Percentiles rank a stretch among this genome's conserved stretches.
Evolutionary conservation across 2,888 invertebrate genomes (phyloP).

Genomic region (Myopa testacea): DNA sequence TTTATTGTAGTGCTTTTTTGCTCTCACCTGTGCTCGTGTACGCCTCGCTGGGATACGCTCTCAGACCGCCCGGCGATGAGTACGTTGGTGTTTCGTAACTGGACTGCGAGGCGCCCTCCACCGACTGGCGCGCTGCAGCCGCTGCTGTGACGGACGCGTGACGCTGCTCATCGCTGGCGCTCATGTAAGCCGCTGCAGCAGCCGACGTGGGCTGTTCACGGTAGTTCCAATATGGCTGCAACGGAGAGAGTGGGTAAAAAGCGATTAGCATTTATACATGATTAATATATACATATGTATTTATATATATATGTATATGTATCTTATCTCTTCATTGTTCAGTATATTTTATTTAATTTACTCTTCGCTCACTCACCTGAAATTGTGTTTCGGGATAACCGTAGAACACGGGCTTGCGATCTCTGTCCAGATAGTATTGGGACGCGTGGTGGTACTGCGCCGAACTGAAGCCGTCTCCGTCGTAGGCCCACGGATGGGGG

Average conservation of each 20-base stretch:
- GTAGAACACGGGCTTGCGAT: constrained; percentile 68
- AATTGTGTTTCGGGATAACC: constrained; percentile 68
- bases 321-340: too few relatives aligned
- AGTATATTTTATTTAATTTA: too few relatives aligned
- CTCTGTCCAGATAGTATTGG: constrained; percentile 68
- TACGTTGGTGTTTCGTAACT: constrained; percentile 68
- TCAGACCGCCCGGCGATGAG: constrained; percentile 66
- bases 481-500: constrained; percentile 68
- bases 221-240: constrained; percentile 67
- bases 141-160: constrained; percentile 63
- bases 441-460: constrained; percentile 66
- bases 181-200: constrained; percentile 64
- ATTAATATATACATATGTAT: background rate
- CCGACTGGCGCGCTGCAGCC: constrained; percentile 67
- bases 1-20: background rate
- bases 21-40: constrained; percentile 67
- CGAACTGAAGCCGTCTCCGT: constrained; percentile 65
- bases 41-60: constrained; percentile 67
- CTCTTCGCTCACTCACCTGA: constrained; percentile 58
- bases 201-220: constrained; percentile 66
- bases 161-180: constrained; percentile 67
- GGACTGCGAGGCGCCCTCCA: constrained; percentile 68
- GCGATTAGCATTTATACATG: background rate
- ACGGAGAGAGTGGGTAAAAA: constrained; percentile 1
- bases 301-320: too few relatives aligned